These are phyloP conservation scores for Eupithecia centaureata DNA, from an alignment of 2,888 invertebrate species.

Conservation along the genomic window DNA sequence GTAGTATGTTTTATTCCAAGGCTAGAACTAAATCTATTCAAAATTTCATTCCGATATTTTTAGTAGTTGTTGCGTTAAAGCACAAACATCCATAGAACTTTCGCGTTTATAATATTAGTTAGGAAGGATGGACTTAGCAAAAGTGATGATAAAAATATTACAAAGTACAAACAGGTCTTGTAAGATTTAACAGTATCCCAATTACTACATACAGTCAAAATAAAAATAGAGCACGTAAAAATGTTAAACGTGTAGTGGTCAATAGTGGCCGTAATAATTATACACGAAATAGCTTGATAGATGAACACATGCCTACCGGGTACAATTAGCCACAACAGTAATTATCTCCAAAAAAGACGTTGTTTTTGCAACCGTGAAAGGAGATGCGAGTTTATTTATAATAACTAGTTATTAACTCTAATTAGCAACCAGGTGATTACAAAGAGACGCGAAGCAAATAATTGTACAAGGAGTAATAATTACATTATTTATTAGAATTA, in stretches of 20 bases:
- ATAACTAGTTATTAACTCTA: constrained; percentile 32
- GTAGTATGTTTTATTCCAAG: too few relatives aligned
- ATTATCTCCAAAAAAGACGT: constrained; percentile 15
- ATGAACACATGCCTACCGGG: constrained; percentile 12
- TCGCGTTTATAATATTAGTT: too few relatives aligned
- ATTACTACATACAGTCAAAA: background rate
- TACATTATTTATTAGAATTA: constrained; percentile 15
- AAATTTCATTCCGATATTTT: too few relatives aligned
- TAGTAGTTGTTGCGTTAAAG: too few relatives aligned
- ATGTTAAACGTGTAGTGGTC: background rate
- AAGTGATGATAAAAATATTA: background rate
- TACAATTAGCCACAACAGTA: constrained; percentile 4
- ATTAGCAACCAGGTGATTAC: constrained; percentile 40
- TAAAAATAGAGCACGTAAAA: background rate
- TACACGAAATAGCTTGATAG: background rate
- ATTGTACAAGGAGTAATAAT: constrained; percentile 33
- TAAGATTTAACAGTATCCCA: background rate
- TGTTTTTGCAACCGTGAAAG: constrained; percentile 30
- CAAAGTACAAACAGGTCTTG: background rate
- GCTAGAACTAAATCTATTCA: too few relatives aligned
- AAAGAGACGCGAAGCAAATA: constrained; percentile 42
- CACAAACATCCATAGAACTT: too few relatives aligned
- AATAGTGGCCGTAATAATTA: background rate
- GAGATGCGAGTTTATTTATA: constrained; percentile 26
- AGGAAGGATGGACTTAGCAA: too few relatives aligned